Evolutionary conservation across 2,888 invertebrate species (phyloP).

Genomic region (Caenorhabditis sp.): DNA sequence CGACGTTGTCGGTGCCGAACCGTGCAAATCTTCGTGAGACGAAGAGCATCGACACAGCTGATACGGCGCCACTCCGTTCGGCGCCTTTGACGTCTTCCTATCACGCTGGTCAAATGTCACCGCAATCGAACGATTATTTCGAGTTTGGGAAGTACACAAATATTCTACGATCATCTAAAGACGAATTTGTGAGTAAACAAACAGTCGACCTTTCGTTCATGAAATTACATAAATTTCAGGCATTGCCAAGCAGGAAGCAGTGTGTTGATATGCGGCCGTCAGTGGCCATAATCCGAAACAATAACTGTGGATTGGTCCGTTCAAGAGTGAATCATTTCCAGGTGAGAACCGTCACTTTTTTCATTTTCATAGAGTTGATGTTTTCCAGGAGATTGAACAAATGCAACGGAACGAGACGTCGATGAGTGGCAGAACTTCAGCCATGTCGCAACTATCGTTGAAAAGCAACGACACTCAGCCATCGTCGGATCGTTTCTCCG

Average conservation of each 20-base stretch:
- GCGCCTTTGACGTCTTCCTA: slow-evolving; percentile 6
- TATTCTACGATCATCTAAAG: slow-evolving; percentile 8
- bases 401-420: slow-evolving; percentile 30
- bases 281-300: slow-evolving; percentile 46
- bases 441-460: slow-evolving; percentile 28
- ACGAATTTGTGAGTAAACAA: slow-evolving; percentile 32
- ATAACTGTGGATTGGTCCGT: slow-evolving; percentile 51
- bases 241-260: slow-evolving; percentile 9
- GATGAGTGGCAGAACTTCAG: slow-evolving; percentile 27
- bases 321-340: slow-evolving; percentile 58
- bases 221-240: slow-evolving; percentile 7
- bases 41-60: slow-evolving; percentile 36
- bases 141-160: slow-evolving; percentile 47
- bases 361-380: background rate
- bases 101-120: slow-evolving; percentile 29
- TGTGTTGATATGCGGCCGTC: slow-evolving; percentile 53
- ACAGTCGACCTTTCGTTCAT: background rate
- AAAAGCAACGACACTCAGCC: slow-evolving; percentile 25
- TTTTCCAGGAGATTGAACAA: slow-evolving; percentile 52
- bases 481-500: slow-evolving; percentile 46
- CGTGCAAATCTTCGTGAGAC: slow-evolving; percentile 41
- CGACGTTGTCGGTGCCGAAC: slow-evolving; percentile 21
- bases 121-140: slow-evolving; percentile 33
- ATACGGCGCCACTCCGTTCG: slow-evolving; percentile 16
- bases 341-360: slow-evolving; percentile 3